phyloP scores from a whole-genome alignment of 2,113 vertebrate species.

The Dolichotis patagonum region DNA sequence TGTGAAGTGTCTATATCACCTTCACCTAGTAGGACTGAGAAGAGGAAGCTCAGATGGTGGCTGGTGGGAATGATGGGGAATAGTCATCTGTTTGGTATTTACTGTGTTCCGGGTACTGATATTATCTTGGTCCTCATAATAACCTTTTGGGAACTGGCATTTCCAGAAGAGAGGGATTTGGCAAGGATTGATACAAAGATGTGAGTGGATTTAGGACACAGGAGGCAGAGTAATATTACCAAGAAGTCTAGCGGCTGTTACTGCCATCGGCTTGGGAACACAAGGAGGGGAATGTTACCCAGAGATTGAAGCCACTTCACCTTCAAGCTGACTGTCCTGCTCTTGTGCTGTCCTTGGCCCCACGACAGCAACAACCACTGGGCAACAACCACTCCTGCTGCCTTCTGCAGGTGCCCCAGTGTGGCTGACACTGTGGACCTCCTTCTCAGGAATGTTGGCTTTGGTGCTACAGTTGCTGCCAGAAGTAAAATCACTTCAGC shows the following conservation, averaged over 20 bases:
- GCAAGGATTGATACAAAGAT: not conserved
- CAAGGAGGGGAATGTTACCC: not conserved
- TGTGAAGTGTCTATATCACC: not conserved
- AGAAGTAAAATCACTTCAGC: not conserved
- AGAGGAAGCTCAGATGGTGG: not conserved
- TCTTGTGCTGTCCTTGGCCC: not conserved
- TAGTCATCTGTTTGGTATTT: not conserved
- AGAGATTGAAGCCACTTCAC: not conserved
- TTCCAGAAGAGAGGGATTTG: not conserved
- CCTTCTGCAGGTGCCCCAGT: rapidly evolving
- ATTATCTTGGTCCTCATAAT: not conserved
- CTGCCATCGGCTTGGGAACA: not conserved
- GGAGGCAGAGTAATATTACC: not conserved
- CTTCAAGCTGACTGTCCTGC: not conserved
- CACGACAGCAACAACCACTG: not conserved
- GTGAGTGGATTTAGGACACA: not conserved
- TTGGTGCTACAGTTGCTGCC: not conserved
- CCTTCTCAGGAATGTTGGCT: not conserved
- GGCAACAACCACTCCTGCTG: not conserved
- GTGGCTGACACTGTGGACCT: not conserved
- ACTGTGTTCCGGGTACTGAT: not conserved
- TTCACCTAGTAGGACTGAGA: not conserved
- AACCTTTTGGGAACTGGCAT: not conserved
- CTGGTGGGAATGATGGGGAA: not conserved
- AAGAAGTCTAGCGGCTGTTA: not conserved